Percentiles rank a stretch among this genome's conserved stretches.
Conservation (phyloP, 2,888 invertebrate genomes). For the Xestia sexstrigata region DNA sequence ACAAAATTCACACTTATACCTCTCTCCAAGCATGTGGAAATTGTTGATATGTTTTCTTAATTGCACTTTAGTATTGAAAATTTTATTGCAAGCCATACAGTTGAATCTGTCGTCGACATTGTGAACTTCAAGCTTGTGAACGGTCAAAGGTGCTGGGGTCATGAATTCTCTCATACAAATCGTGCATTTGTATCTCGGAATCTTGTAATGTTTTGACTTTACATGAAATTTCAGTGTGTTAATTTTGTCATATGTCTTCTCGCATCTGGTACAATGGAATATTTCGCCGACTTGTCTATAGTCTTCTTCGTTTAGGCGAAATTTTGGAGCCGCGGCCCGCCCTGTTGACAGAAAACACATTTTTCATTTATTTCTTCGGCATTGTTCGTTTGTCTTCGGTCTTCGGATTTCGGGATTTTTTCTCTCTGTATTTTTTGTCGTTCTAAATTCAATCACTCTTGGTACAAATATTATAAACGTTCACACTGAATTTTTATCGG, state of each 20-base stretch:
- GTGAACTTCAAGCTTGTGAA: conserved; percentile 80
- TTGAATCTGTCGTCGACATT: conserved; percentile 80
- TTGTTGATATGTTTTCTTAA: conserved; percentile 79
- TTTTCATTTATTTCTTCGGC: conserved; percentile 53
- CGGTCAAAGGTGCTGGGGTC: conserved; percentile 75
- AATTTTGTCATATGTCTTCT: conserved; percentile 75
- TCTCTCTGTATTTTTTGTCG: neutral
- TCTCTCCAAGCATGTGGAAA: conserved; percentile 84
- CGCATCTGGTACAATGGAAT: conserved; percentile 75
- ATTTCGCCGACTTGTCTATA: conserved; percentile 72
- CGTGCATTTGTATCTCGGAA: conserved; percentile 73
- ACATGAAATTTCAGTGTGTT: conserved; percentile 77
- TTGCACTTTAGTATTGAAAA: conserved; percentile 79
- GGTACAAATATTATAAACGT: neutral
- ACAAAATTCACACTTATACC: conserved; percentile 79
- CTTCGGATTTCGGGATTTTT: conserved; percentile 35
- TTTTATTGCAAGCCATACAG: conserved; percentile 82
- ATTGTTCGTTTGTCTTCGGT: conserved; percentile 30
- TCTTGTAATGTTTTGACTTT: conserved; percentile 80
- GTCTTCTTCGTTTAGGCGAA: conserved; percentile 75
- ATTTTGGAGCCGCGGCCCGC: conserved; percentile 70
- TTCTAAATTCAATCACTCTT: neutral
- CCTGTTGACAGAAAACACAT: conserved; percentile 78
- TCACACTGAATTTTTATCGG: neutral
- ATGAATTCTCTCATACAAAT: conserved; percentile 77